Percentiles rank a stretch among this genome's conserved stretches.
Conservation (phyloP, 2,113 vertebrate species). For the Pedionomus torquatus region DNA sequence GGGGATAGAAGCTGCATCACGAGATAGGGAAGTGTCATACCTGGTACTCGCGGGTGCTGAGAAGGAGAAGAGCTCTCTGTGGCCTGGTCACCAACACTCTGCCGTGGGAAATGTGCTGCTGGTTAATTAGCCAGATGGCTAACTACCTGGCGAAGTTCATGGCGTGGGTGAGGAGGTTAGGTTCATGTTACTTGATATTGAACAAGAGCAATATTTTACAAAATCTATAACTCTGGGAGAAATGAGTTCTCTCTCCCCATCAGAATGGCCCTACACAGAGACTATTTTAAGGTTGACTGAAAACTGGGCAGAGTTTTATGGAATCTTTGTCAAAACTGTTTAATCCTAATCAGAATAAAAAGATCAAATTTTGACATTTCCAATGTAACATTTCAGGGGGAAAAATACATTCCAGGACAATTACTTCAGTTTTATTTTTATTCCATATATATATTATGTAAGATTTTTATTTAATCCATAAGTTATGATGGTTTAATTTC, state of each 20-base stretch:
- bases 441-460: background rate
- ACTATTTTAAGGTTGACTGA: background rate
- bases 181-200: background rate
- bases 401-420: background rate
- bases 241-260: background rate
- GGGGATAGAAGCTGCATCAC: background rate
- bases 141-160: background rate
- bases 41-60: background rate
- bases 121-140: background rate
- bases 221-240: background rate
- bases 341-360: background rate
- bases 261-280: too few relatives aligned
- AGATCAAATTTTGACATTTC: background rate
- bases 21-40: rapidly evolving
- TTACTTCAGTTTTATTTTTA: background rate
- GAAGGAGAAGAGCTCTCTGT: background rate
- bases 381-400: background rate
- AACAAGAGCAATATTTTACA: background rate
- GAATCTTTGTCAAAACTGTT: background rate
- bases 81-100: background rate
- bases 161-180: background rate
- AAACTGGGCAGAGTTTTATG: background rate
- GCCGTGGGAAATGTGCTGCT: background rate
- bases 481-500: background rate
- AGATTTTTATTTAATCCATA: background rate